These are phyloP conservation scores for Caenorhabditis briggsae DNA, from an alignment of 1,140 invertebrate genomes.

Conservation along the genomic window DNA sequence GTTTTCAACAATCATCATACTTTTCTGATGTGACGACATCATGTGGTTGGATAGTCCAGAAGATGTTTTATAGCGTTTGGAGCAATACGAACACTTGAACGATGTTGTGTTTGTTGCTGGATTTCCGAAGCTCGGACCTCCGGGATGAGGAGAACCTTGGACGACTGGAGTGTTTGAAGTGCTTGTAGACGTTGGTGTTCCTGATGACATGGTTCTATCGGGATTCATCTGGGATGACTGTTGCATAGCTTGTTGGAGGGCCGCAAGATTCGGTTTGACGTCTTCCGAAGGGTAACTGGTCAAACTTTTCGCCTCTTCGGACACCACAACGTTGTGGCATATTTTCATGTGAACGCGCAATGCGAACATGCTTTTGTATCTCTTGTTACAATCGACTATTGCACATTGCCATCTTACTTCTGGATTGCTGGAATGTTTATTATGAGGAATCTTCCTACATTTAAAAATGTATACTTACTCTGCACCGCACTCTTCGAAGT, in stretches of 20 bases:
- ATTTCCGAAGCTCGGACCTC: background rate
- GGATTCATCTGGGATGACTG: slow-evolving; percentile 11
- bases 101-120: slow-evolving; percentile 11
- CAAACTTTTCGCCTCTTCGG: slow-evolving; percentile 25
- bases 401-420: slow-evolving; percentile 54
- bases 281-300: slow-evolving; percentile 12
- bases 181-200: background rate
- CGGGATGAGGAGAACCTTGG: slow-evolving; percentile 10
- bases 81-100: slow-evolving; percentile 57
- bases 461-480: background rate
- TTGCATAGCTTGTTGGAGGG: slow-evolving; percentile 21
- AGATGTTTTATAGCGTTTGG: slow-evolving; percentile 56
- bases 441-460: background rate
- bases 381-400: slow-evolving; percentile 46
- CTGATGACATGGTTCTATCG: background rate
- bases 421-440: background rate
- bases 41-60: slow-evolving; percentile 55
- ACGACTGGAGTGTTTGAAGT: background rate
- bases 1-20: background rate
- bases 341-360: slow-evolving; percentile 41
- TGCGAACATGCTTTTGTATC: slow-evolving; percentile 53
- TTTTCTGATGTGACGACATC: slow-evolving; percentile 58
- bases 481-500: slow-evolving; percentile 48
- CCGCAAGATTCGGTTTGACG: background rate
- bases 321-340: background rate